Evolutionary conservation across 1,140 invertebrate genomes (phyloP).

Genomic region (Fopius arisanus): DNA sequence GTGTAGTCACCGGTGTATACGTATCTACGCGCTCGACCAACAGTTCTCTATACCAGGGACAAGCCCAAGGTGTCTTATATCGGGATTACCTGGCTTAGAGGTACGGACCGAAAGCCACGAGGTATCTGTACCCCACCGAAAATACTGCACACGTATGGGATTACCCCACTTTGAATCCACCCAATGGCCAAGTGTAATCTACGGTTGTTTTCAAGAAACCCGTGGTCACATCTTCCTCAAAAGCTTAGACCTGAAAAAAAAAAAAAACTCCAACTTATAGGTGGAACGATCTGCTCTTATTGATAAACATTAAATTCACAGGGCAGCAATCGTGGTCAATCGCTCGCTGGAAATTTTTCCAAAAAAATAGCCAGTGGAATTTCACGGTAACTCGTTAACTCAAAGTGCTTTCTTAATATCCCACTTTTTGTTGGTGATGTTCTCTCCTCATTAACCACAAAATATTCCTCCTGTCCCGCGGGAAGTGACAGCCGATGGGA

Average conservation of each 20-base stretch:
- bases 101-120: constrained; percentile 44
- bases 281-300: no score
- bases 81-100: constrained; percentile 55
- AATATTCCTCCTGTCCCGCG: not conserved
- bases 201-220: not conserved
- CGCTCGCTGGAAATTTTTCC: no score
- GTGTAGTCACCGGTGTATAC: constrained; percentile 31
- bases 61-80: constrained; percentile 48
- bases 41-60: constrained; percentile 26
- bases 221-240: not conserved
- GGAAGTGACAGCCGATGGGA: not conserved
- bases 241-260: not conserved
- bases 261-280: no score
- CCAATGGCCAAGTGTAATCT: not conserved
- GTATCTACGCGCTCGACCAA: constrained; percentile 22
- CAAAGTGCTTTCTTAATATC: constrained; percentile 25
- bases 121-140: constrained; percentile 25
- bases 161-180: constrained; percentile 33
- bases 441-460: not conserved
- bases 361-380: not conserved
- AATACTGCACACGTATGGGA: constrained; percentile 40
- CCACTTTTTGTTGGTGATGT: constrained; percentile 21
- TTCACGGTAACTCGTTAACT: not conserved
- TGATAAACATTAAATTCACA: no score
- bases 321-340: no score